Evolutionary conservation across 2,797 vertebrate species (phyloP), one percentile per base, ranked within the genome.

Genomic region (Anableps anableps): DNA sequence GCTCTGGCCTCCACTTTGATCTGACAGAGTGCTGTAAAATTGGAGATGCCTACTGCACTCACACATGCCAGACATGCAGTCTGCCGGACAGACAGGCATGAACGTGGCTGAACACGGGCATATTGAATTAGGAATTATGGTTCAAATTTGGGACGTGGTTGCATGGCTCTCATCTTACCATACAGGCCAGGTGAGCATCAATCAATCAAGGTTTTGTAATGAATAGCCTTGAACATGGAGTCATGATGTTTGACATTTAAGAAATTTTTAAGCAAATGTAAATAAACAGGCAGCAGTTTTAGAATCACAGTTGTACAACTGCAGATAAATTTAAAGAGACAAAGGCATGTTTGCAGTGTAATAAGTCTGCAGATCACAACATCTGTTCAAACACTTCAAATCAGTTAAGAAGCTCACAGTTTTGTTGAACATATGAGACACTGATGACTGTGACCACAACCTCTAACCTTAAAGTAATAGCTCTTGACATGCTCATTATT

Each of bases 71-170:
- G 84, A 92, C 86, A 83, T 47, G 79, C 78, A 60, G 81, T 81
- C 85, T 36, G 80, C 75, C 66, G 79, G 88, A 93, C 78, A 78
- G 87, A 80, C 87, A 83, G 84, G 88, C 89, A 76, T 72, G 85
- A 79, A 87, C 75, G 19, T 38, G 47, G 84, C 77, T 31, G 76
- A 83, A 90, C 92, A 77, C 55, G 43, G 78, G 91, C 87, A 93
- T 93, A 95, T 95, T 95, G 91, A 96, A 96, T 95, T 94, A 95
- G 87, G 80, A 77, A 82, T 85, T 43, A 91, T 84, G 75, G 29
- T 70, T 80, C 55, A 89, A 83, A 85, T 80, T 73, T 38, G 47
- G 66, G 76, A 84, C 55, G 75, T 72, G 82, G 74, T 73, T 74
- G 79, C 72, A 72, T 7, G 66, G 80, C 75, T 84, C 89, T 92